These are phyloP conservation scores for Colletes latitarsis DNA, from an alignment of 1,140 invertebrate species.

Conservation along the genomic window DNA sequence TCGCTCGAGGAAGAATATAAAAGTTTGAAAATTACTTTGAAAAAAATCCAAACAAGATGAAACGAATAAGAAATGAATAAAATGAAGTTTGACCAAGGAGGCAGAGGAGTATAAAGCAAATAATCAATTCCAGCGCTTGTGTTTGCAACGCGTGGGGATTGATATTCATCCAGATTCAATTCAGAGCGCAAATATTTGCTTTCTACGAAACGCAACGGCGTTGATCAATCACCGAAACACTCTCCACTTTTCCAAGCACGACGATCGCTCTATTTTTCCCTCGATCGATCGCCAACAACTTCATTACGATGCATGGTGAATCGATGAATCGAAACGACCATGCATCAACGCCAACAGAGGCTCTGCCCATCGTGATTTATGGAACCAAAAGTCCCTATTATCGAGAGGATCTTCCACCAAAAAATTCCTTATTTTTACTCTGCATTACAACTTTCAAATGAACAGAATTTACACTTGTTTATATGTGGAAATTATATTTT, in stretches of 20 bases:
- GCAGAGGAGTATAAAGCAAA: background rate
- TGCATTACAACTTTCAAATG: no score
- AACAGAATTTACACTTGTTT: no score
- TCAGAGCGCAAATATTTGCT: constrained; percentile 14
- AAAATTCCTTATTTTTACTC: no score
- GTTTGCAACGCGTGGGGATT: background rate
- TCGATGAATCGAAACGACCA: constrained; percentile 54
- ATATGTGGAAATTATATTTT: no score
- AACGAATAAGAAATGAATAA: no score
- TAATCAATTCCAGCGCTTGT: background rate
- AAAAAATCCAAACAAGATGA: no score
- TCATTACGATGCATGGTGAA: constrained; percentile 60
- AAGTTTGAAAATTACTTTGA: no score
- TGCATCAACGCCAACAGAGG: constrained; percentile 44
- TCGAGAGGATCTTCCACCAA: constrained; percentile 30
- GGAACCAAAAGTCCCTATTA: constrained; percentile 19
- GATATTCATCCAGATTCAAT: background rate
- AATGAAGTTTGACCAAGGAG: no score
- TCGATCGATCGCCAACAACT: constrained; percentile 38
- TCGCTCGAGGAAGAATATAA: no score
- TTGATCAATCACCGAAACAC: constrained; percentile 31
- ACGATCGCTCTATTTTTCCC: background rate
- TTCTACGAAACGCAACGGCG: no score
- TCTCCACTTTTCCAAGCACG: background rate
- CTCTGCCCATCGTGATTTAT: constrained; percentile 54